A percentile compares a stretch with the other conserved stretches of the same genome.
Evolutionary conservation across 2,888 invertebrate genomes (phyloP).

Genomic region (Lasius fuliginosus): DNA sequence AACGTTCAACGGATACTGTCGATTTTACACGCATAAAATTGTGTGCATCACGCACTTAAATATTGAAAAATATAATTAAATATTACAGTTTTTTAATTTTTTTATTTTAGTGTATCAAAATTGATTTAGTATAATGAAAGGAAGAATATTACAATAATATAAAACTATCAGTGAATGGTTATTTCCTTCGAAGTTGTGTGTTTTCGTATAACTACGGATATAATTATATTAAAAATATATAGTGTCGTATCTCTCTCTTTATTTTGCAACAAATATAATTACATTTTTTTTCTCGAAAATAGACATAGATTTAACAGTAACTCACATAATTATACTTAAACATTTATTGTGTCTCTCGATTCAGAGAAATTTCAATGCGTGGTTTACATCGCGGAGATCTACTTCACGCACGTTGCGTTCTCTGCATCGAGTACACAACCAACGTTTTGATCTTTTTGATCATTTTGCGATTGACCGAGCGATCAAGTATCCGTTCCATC

Average conservation of each 20-base stretch:
- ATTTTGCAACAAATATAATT: not conserved
- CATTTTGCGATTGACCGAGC: not conserved
- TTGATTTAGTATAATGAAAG: not conserved
- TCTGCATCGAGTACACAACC: not conserved
- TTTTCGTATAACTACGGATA: not conserved
- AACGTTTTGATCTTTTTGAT: not conserved
- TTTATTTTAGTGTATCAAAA: not conserved
- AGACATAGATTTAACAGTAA: not conserved
- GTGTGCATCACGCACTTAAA: not conserved
- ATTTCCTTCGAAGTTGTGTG: not conserved
- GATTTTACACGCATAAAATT: not conserved
- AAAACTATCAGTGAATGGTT: not conserved
- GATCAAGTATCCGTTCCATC: constrained; percentile 20
- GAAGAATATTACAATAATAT: not conserved
- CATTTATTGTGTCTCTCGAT: not conserved
- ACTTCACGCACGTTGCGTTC: not conserved
- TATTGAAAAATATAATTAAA: constrained; percentile 12
- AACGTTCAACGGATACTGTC: not conserved
- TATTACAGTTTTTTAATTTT: not conserved
- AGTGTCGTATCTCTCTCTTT: too few species aligned
- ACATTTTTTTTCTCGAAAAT: not conserved
- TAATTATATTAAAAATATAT: too few species aligned
- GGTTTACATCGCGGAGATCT: not conserved
- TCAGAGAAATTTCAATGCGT: constrained; percentile 32
- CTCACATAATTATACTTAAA: not conserved